Percentiles rank a stretch among this genome's conserved stretches.
Evolutionary conservation across 2,113 vertebrate genomes (phyloP).

Genomic region (Poeciliopsis retropinna): DNA sequence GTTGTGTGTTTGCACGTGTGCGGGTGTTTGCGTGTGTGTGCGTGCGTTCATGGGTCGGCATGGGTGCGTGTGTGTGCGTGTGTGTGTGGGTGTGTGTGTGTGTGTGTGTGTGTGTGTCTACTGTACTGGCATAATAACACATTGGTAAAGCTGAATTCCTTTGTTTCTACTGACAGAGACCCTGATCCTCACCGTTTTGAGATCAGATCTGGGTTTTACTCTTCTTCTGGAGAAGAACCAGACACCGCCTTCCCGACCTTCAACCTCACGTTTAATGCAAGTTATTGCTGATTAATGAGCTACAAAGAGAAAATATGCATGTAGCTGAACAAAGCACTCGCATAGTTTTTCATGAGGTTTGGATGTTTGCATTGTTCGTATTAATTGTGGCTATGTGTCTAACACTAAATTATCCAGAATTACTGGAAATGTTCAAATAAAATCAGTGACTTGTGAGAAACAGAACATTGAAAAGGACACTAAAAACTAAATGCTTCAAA

Average conservation of each 20-base stretch:
- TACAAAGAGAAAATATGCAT: too few species aligned
- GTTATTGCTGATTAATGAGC: background rate
- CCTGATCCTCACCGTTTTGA: conserved; percentile 85
- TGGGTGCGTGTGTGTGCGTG: too few species aligned
- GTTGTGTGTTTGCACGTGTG: too few species aligned
- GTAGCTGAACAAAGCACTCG: background rate
- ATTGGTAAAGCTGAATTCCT: background rate
- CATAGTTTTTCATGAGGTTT: background rate
- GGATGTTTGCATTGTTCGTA: background rate
- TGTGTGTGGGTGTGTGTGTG: too few species aligned
- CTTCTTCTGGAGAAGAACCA: conserved; percentile 63
- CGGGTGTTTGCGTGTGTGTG: too few species aligned
- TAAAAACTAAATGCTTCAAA: background rate
- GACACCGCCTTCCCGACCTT: conserved; percentile 77
- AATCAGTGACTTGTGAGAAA: background rate
- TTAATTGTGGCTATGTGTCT: background rate
- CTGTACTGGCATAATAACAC: too few species aligned
- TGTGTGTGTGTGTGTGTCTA: too few species aligned
- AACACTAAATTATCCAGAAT: background rate
- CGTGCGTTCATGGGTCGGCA: too few species aligned
- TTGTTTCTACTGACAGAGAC: conserved; percentile 65
- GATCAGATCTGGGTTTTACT: conserved; percentile 72
- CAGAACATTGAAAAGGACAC: background rate
- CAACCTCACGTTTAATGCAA: conserved; percentile 84
- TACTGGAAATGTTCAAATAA: background rate